Conservation (phyloP, 2,113 vertebrate genomes). For the Podarcis cretensis region DNA sequence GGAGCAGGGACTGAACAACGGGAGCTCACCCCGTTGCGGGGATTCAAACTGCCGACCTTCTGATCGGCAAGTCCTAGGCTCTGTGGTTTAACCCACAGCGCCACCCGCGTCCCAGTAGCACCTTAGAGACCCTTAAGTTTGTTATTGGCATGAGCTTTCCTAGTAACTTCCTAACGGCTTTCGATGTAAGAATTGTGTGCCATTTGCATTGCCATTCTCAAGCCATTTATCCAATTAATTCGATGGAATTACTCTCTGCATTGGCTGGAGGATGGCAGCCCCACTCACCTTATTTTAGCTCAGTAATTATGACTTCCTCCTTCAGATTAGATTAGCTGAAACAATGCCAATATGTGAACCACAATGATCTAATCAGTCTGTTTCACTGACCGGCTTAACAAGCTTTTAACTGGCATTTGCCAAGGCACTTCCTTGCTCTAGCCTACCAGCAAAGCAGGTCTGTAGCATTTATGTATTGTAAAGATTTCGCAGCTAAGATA, state of each 20-base stretch:
- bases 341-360: not conserved
- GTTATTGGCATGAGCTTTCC: too few relatives aligned
- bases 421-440: not conserved
- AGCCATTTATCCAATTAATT: not conserved
- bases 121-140: too few relatives aligned
- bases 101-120: too few relatives aligned
- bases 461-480: not conserved
- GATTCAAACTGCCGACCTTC: too few relatives aligned
- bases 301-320: conserved; percentile 31
- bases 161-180: not conserved
- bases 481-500: not conserved
- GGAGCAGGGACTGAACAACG: too few relatives aligned
- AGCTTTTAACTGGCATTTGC: conserved; percentile 20
- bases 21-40: too few relatives aligned
- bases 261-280: not conserved
- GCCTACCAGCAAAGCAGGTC: not conserved
- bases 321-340: conserved; percentile 19
- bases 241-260: not conserved
- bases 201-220: not conserved
- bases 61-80: too few relatives aligned
- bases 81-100: too few relatives aligned
- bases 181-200: not conserved
- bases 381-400: not conserved
- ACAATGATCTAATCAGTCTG: conserved; percentile 25
- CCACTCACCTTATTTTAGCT: conserved; percentile 11